Evolutionary conservation across 2,797 vertebrate genomes (phyloP), one percentile per base, ranked within the genome.

Genomic region (Peromyscus aztecus): DNA sequence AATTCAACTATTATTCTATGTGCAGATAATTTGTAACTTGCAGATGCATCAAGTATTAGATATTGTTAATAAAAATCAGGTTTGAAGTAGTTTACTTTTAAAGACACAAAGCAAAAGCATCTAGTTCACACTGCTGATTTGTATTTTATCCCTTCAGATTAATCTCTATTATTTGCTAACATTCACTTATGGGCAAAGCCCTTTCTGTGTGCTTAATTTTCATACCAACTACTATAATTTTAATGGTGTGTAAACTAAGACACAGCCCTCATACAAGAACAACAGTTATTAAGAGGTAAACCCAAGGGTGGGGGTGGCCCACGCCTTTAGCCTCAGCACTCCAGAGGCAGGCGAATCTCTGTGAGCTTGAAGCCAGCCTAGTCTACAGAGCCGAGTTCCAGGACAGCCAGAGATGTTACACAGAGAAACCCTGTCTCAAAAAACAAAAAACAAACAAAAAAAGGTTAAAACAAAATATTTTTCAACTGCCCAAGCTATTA

Each of bases 1-100:
- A 95, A 85, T 88, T 96, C 73, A 89, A 86, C 23, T 92, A 34
- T 34, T 95, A 77, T 89, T 92, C 40, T 85, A 40, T 29, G 43
- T 73, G 61, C 49, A 93, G 69, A 89, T 9, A 94, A 21, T 49
- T 67, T 92, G 8, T 59, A 95, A 43, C 7, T 29, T 87, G 31
- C 19, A 63, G 34, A 94, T 0, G 21, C 29, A 84, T 49, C 75
- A 92, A 94, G 73, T 85, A 92, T 31, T 87, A 89, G 75, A 19
- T 67, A 83, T 6, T 90, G 14, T 83, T 89, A 96, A 61, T 71
- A 61, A 43, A 86, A 49, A 40, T 83, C 71, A 87, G 29, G 37
- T 90, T 63, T 94, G 92, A 71, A 91, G 29, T 88, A 37, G 5
- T 57, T 86, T 86, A 21, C 34, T n/a, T 52, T 52, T 75, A 76